phyloP scores from a whole-genome alignment of 1,140 invertebrate species.

The Drosophila sp. region DNA sequence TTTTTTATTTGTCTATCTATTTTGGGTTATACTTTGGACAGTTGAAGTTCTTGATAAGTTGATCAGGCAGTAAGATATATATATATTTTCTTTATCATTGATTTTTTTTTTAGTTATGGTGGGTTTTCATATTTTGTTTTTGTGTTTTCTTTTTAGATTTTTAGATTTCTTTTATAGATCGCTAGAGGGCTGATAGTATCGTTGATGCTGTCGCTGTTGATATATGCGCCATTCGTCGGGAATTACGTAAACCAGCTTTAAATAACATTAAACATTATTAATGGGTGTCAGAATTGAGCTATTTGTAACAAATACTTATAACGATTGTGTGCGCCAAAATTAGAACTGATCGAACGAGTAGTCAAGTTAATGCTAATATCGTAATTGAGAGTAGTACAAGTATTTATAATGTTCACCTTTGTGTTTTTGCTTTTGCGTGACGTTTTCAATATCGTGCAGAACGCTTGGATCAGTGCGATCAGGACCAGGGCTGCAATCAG shows the following conservation, averaged over 20 bases:
- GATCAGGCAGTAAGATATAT: conserved; percentile 62
- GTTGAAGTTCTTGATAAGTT: conserved; percentile 43
- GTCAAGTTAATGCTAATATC: conserved; percentile 30
- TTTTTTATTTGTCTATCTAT: conserved; percentile 40
- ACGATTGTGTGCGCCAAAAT: conserved; percentile 37
- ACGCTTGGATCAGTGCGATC: conserved; percentile 92
- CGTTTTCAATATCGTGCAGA: conserved; percentile 91
- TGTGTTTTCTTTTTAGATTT: conserved; percentile 10
- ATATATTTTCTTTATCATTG: conserved; percentile 29
- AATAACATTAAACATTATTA: conserved; percentile 74
- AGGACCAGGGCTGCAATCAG: conserved; percentile 92
- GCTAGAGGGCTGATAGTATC: conserved; percentile 84
- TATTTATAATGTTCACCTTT: conserved; percentile 85
- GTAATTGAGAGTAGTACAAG: not conserved
- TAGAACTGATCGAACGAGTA: conserved; percentile 28
- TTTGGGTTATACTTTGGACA: conserved; percentile 26
- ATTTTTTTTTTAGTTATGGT: conserved; percentile 42
- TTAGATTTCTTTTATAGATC: conserved; percentile 66
- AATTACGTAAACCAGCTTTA: conserved; percentile 84
- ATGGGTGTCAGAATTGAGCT: conserved; percentile 37
- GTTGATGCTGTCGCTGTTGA: conserved; percentile 83
- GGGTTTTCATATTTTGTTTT: conserved; percentile 35
- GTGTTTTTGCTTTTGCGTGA: conserved; percentile 87
- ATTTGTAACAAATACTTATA: not conserved
- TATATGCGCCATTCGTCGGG: conserved; percentile 84